Evolutionary conservation across 2,113 vertebrate genomes (phyloP), one percentile per base, ranked within the genome.

Genomic region (Syngnathus scovelli): DNA sequence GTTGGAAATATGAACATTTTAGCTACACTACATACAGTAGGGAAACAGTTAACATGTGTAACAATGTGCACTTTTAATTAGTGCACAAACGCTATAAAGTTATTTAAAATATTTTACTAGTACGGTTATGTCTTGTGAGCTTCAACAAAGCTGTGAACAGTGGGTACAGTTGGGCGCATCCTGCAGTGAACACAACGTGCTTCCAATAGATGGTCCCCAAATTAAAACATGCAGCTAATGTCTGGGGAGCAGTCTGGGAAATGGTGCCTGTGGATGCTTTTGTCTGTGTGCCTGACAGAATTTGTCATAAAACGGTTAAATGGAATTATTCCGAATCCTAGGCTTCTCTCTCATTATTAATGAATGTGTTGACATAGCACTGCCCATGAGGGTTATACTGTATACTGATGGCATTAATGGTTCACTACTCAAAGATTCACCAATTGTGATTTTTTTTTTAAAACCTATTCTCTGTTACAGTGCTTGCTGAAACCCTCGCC

Each of bases 161-260:
- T 5, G 58, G 33, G 13, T 52, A 58, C 39, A 37, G 60, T 58
- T 59, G 60, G 52, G 66, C 49, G 51, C 65, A 13, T 11, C 68
- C 74, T 70, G 62, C 0, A 51, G 37, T 55, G 55, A 66, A 60
- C 73, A 51, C 68, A 71, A 75, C 69, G 16, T 7, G 19, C 13
- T 15, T 43, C 61, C 66, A 66, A 71, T 66, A 77, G 75, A 78
- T 54, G 78, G 55, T 67, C 49, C 15, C 49, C 1, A 67, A 68
- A 80, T 65, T 7, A 77, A 41, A n/a, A 75, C 39, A 60, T 72
- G 76, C 63, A 71, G 64, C 66, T 33, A 62, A 62, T 59, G 66
- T 71, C 63, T 13, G 58, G 23, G 13, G 70, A 58, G 68, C 64
- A 65, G 67, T 27, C 1, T 36, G 44, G 18, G 64, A 49, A 41